Evolutionary conservation across 2,888 invertebrate species (phyloP), one percentile per base, ranked within the genome.

Genomic region (Eupithecia subumbrata): DNA sequence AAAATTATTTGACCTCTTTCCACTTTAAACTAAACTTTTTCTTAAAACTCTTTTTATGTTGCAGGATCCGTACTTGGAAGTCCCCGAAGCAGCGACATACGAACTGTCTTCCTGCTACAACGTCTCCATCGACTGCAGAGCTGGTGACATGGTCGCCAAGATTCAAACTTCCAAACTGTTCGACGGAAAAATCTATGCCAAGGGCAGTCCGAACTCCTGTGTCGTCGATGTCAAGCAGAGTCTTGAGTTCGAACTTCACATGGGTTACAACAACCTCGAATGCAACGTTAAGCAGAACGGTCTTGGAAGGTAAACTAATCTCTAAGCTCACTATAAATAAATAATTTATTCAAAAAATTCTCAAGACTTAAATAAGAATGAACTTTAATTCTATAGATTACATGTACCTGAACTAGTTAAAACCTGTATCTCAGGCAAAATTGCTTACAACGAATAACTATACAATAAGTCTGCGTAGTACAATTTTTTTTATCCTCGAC

Each of bases 81-180:
- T 98, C 52, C 97, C 98, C 40, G 98, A 98, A 93, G 98, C 98
- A 16, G 97, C 98, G 48, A 98, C 98, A 18, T 98, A 98, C 94
- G 98, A 98, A 93, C 94, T 98, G 82, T 97, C 98, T 83, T 98
- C 98, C 37, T 99, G 98, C 91, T 98, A 98, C 96, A 98, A 98
- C 92, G 98, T 98, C 69, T 98, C 97, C 83, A 98, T 98, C 87
- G 98, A 98, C 91, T 99, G 98, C 88, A 96, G 98, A 74, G 96
- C 98, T 43, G 97, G 98, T 73, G 98, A 98, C 90, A 98, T 99
- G 98, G 96, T 98, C 76, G 98, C 98, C 56, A 96, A 97, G 82
- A 98, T 98, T 87, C 97, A 98, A 91, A 98, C 98, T 74, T 98
- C 97, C 81, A 98, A 98, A 91, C 95, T 98, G 76, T 98, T 98